Conservation (phyloP, 2,797 vertebrate genomes). For the Astyanax mexicanus region DNA sequence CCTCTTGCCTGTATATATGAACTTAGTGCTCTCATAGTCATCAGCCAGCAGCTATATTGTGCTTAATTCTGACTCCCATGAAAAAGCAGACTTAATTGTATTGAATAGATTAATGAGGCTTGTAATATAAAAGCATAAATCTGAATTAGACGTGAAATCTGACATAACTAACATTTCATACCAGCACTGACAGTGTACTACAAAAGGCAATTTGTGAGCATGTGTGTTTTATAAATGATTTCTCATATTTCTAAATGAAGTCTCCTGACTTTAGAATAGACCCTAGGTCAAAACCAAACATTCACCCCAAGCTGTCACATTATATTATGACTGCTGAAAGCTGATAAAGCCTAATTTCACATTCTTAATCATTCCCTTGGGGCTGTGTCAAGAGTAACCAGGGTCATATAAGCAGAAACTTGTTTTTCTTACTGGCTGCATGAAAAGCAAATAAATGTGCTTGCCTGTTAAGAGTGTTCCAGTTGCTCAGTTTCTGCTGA, state of each 20-base stretch:
- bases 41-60: too few species aligned
- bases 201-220: neutral
- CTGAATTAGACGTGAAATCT: too few species aligned
- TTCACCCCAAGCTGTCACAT: constrained; percentile 54
- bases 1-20: too few species aligned
- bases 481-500: constrained; percentile 81
- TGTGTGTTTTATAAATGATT: neutral
- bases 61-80: too few species aligned
- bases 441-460: constrained; percentile 50
- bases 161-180: neutral
- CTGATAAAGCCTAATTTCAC: constrained; percentile 32
- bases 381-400: neutral
- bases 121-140: too few species aligned
- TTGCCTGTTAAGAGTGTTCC: constrained; percentile 83
- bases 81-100: too few species aligned
- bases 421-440: constrained; percentile 38
- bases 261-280: neutral
- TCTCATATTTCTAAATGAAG: neutral
- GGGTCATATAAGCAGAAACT: constrained; percentile 30
- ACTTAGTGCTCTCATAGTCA: too few species aligned
- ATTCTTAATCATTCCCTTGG: constrained; percentile 43
- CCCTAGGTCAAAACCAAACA: constrained; percentile 45
- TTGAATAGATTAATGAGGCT: too few species aligned
- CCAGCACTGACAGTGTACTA: neutral
- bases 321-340: constrained; percentile 23